Evolutionary conservation across 2,888 invertebrate species (phyloP).

Genomic region (Hyposoter dolosus): DNA sequence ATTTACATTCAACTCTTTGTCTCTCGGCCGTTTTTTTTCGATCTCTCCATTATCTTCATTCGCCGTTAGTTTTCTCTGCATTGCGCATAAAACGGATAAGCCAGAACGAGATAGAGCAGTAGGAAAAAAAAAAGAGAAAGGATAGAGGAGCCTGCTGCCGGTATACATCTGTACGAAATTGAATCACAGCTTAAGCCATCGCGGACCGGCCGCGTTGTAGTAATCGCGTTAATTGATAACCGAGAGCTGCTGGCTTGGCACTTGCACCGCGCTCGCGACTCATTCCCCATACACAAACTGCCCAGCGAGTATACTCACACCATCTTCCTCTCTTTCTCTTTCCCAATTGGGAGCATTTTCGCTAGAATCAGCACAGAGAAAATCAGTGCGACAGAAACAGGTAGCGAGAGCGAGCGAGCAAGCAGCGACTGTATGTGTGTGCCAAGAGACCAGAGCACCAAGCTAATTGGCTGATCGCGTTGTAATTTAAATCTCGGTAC

Average conservation of each 20-base stretch:
- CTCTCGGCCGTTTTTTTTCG: constrained; percentile 16
- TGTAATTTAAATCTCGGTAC: constrained; percentile 78
- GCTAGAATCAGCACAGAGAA: constrained; percentile 44
- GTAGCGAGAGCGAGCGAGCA: neutral
- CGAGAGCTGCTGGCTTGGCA: constrained; percentile 75
- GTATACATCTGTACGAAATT: constrained; percentile 74
- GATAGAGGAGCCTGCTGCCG: constrained; percentile 32
- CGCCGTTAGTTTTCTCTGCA: constrained; percentile 30
- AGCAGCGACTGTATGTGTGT: neutral
- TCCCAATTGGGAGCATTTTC: constrained; percentile 48
- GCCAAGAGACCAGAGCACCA: constrained; percentile 68
- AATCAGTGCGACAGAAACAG: constrained; percentile 43
- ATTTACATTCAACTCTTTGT: constrained; percentile 47
- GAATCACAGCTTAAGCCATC: constrained; percentile 80
- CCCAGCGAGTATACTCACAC: neutral
- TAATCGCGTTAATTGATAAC: constrained; percentile 81
- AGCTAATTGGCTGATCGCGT: constrained; percentile 77
- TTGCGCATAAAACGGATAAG: constrained; percentile 30
- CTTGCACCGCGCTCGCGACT: constrained; percentile 58
- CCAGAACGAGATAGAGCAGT: constrained; percentile 4
- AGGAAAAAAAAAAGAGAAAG: neutral
- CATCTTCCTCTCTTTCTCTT: constrained; percentile 30
- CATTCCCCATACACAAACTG: constrained; percentile 52
- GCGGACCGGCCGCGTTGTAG: constrained; percentile 70
- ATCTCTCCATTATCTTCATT: constrained; percentile 49